Evolutionary conservation across 2,113 vertebrate genomes (phyloP), one percentile per base, ranked within the genome.

Genomic region (Rallus limicola): DNA sequence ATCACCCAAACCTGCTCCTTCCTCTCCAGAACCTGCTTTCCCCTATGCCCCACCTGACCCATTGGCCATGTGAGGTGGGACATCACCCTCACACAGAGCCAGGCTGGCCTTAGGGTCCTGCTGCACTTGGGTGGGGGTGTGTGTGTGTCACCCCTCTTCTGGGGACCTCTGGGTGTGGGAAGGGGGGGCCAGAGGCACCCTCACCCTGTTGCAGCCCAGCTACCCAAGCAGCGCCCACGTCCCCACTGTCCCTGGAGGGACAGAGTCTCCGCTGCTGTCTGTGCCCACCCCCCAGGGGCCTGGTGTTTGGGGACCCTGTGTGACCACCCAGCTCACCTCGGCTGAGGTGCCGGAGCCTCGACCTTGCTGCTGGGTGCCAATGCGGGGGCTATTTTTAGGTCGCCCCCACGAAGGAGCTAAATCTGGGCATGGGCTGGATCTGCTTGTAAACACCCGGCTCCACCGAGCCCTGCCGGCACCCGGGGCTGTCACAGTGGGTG

Each of bases 301-400:
- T 0, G 1, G 29, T 2, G 6, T n/a, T 16, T 2, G 1, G 26
- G 18, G 52, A 83, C 40, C 24, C 2, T 1, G 10, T 86, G 62
- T 29, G 48, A 55, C 80, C 24, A 14, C 62, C 69, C 24, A 3
- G 24, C 38, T 91, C 42, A 52, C 36, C 3, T 1, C 79, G 74
- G 38, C 46, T 1, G 11, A 84, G 56, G 69, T 2, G 2, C 7
- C 1, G 9, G 50, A 60, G 40, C 80, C 89, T 86, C 1, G 5
- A 76, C 63, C 56, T 89, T 87, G 81, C 64, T 95, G 77, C 69
- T 3, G 12, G 72, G 78, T 36, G 40, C 42, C 34, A 62, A 46
- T 0, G 0, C 0, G 11, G 70, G 63, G 75, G 5, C 62, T 96
- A 79, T 90, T 94, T 96, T 94, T 95, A 95, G 74, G 70, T 92